phyloP scores from a whole-genome alignment of 2,113 vertebrate genomes.

The Sturnus vulgaris region DNA sequence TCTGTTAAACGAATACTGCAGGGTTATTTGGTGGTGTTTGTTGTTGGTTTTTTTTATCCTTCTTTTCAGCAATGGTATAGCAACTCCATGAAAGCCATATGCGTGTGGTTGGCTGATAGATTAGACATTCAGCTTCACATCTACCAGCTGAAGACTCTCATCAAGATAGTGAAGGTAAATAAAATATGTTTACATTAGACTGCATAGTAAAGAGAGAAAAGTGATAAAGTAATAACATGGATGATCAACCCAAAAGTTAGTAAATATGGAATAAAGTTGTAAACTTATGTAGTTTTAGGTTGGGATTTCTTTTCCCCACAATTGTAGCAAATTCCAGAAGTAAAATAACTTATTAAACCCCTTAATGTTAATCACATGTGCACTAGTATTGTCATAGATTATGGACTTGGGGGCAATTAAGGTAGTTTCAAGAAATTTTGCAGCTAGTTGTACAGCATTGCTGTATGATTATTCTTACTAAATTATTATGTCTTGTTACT shows the following conservation, averaged over 20 bases:
- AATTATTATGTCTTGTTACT: not conserved
- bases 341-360: not conserved
- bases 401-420: not conserved
- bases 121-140: constrained; percentile 94
- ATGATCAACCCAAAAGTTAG: not conserved
- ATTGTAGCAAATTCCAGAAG: not conserved
- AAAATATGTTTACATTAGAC: constrained; percentile 2
- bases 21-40: not conserved
- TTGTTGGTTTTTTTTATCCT: not conserved
- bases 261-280: not conserved
- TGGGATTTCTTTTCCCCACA: not conserved
- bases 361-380: not conserved
- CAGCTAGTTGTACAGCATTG: not conserved
- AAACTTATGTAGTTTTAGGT: not conserved
- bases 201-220: not conserved
- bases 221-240: not conserved
- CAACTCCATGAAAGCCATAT: constrained; percentile 87
- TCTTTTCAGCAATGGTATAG: constrained; percentile 92
- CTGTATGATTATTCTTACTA: not conserved
- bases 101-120: constrained; percentile 91
- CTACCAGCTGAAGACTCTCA: constrained; percentile 97
- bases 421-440: not conserved
- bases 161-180: constrained; percentile 97
- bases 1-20: constrained; percentile 76
- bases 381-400: not conserved